Conservation (phyloP, 2,113 vertebrate genomes). For the Dryoscopus gambensis region DNA sequence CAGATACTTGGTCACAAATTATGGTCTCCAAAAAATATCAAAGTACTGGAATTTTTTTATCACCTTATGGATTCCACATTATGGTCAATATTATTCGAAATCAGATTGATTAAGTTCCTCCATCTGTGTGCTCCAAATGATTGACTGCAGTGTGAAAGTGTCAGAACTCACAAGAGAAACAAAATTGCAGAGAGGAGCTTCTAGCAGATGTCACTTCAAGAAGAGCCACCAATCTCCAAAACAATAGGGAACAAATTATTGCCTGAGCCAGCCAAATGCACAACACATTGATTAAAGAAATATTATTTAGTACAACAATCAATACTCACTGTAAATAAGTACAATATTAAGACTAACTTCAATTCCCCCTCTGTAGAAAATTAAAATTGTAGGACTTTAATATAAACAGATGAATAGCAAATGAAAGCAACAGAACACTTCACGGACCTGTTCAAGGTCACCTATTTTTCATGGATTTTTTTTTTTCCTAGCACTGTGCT, state of each 20-base stretch:
- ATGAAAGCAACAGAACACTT: neutral
- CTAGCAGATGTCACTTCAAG: conserved; percentile 18
- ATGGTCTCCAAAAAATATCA: neutral
- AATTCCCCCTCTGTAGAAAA: neutral
- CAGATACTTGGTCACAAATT: neutral
- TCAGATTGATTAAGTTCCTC: neutral
- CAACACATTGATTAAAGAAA: neutral
- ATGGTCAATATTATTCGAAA: neutral
- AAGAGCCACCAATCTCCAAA: neutral
- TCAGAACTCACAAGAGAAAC: neutral
- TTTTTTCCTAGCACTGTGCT: neutral
- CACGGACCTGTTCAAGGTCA: neutral
- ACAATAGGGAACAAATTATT: conserved; percentile 14
- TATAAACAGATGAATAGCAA: neutral
- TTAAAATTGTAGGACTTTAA: neutral
- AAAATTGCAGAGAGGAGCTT: neutral
- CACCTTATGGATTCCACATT: neutral
- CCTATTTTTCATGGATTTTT: neutral
- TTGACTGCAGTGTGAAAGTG: neutral
- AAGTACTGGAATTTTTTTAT: neutral
- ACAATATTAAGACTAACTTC: neutral
- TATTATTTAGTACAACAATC: neutral
- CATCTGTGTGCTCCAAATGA: neutral
- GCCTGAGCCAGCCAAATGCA: neutral
- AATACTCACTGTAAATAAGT: neutral